Conservation (phyloP, 2,113 vertebrate genomes). For the Cyanoliseus patagonus region DNA sequence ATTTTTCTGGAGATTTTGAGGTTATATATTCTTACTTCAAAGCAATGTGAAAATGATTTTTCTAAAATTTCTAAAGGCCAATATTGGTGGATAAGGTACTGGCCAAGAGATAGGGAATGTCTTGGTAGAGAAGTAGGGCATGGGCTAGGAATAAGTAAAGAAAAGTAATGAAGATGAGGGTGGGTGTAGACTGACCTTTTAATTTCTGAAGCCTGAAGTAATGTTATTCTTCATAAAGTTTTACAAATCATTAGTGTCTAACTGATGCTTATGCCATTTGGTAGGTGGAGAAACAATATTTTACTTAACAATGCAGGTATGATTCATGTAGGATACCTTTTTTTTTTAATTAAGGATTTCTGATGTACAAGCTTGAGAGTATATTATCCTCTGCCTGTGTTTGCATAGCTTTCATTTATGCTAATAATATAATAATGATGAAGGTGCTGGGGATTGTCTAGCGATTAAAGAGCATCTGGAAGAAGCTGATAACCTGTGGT, state of each 20-base stretch:
- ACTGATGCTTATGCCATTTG: not conserved
- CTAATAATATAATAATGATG: conserved; percentile 54
- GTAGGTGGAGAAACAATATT: not conserved
- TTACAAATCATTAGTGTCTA: conserved; percentile 23
- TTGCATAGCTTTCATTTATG: conserved; percentile 40
- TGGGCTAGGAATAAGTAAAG: accelerated
- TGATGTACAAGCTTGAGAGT: not conserved
- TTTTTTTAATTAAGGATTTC: not conserved
- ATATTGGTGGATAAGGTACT: not conserved
- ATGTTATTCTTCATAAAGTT: not conserved
- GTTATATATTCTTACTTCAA: not conserved
- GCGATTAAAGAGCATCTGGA: conserved; percentile 70
- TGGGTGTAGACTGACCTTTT: not conserved
- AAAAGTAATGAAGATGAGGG: not conserved
- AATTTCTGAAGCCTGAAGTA: not conserved
- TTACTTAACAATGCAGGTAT: not conserved
- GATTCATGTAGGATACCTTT: not conserved
- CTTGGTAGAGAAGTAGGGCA: not conserved
- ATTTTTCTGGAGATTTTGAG: not conserved
- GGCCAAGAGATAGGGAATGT: not conserved
- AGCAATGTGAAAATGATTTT: not conserved
- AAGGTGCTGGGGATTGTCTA: conserved; percentile 54
- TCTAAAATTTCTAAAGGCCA: not conserved
- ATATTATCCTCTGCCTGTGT: conserved; percentile 15
- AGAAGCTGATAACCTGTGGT: conserved; percentile 74